Conservation (phyloP, 2,797 vertebrate species). For the Sebastiscus tertius region DNA sequence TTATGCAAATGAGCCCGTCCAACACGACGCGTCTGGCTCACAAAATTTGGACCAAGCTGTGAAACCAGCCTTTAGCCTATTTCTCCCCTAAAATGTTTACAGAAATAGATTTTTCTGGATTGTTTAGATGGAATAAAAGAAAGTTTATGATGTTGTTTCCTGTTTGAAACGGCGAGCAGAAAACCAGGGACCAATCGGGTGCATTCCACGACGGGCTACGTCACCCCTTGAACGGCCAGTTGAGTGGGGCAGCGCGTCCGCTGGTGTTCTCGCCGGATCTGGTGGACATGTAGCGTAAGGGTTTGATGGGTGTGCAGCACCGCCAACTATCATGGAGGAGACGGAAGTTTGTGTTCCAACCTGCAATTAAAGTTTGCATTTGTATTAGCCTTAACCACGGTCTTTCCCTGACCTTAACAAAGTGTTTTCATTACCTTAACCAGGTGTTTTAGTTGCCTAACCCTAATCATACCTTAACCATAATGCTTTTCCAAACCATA, state of each 20-base stretch:
- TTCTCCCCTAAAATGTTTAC: no score
- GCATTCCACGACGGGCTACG: accelerated
- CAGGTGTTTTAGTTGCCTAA: not conserved
- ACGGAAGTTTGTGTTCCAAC: not conserved
- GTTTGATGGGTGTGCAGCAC: not conserved
- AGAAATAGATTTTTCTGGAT: no score
- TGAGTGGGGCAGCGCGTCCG: accelerated
- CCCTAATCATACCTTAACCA: not conserved
- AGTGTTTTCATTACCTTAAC: not conserved
- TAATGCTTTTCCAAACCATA: no score
- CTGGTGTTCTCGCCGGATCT: accelerated
- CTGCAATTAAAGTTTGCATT: not conserved
- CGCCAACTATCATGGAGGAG: not conserved
- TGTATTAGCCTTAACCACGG: not conserved
- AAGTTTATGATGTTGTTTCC: no score
- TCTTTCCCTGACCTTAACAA: no score
- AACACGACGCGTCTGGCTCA: no score
- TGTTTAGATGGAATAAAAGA: no score
- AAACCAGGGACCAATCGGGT: no score
- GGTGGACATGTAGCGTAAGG: no score
- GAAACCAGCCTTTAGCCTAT: no score
- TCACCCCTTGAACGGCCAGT: accelerated
- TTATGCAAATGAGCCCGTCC: accelerated
- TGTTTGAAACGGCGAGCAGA: no score
- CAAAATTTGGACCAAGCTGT: no score